Evolutionary conservation across 2,113 vertebrate species (phyloP).

Genomic region (Dicerorhinus sumatrensis): DNA sequence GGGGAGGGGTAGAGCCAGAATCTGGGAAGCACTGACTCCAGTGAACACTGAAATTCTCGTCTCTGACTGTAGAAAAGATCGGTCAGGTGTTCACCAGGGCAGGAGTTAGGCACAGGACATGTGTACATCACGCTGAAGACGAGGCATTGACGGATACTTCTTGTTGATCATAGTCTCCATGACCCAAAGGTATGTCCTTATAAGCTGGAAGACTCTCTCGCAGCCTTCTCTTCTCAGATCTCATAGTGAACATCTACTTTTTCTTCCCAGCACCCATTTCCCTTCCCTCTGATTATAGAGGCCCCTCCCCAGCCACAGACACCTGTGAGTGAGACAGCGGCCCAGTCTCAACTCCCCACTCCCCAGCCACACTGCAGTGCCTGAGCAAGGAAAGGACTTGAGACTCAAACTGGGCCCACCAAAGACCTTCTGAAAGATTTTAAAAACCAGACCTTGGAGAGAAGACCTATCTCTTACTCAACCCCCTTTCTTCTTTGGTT

Average conservation of each 20-base stretch:
- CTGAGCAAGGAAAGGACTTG: neutral
- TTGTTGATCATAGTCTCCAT: neutral
- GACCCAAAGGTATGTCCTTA: neutral
- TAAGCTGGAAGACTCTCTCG: neutral
- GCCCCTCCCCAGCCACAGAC: neutral
- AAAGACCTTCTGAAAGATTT: neutral
- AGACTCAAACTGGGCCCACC: neutral
- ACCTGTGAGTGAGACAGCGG: accelerated
- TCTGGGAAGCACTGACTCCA: neutral
- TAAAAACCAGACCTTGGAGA: neutral
- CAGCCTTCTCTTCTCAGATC: neutral
- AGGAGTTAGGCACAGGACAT: neutral
- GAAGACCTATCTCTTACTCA: neutral
- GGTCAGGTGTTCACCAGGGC: neutral
- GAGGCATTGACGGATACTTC: neutral
- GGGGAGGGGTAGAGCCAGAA: neutral
- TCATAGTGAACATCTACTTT: neutral
- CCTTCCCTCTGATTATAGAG: neutral
- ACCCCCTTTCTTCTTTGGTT: neutral
- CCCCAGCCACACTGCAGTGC: neutral
- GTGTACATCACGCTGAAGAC: neutral
- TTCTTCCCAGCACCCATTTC: neutral
- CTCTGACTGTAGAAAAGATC: neutral
- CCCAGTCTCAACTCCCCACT: neutral
- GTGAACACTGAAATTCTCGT: neutral